Evolutionary conservation across 2,888 invertebrate genomes (phyloP), one percentile per base, ranked within the genome.

Genomic region (Eristalis pertinax): DNA sequence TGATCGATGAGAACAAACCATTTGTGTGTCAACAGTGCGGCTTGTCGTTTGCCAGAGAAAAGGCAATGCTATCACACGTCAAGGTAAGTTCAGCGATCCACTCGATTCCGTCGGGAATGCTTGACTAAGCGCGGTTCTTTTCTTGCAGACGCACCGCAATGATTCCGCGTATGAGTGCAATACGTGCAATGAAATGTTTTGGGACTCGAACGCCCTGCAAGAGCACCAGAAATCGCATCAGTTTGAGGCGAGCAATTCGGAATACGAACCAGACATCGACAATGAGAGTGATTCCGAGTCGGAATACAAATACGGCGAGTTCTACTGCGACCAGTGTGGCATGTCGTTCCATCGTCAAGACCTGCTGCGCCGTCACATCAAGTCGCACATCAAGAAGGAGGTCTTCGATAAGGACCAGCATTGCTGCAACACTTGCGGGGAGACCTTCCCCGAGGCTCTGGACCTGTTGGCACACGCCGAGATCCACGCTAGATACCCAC

Each of bases 141-240:
- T 74, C n/a, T 35, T 10, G 32, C 65, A 96, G 93, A 94, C 96
- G 43, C 97, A 97, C 92, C 96, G 96, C 15, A 96, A 96, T 19
- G 97, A 97, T 90, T 96, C 96, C 19, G 96, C 97, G 0, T 95
- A 96, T 89, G 97, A 97, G 90, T 97, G 97, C 91, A 95, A 95
- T 58, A 95, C 95, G 87, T 97, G 97, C 91, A 96, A 96, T 83
- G 97, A 97, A 92, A 95, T 97, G 95, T 97, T 97, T 92, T 97
- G 96, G 96, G 95, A 95, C 90, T 92, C 94, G 4, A 93, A 92
- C 32, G 92, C 94, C 35, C 92, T 96, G 89, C 93, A 94, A 58
- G 95, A 95, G 67, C 96, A 96, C 90, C 93, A 94, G 38, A 94
- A 94, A 70, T 92, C 93, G 0, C 95, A 95, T 90, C 95, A 95